Evolutionary conservation across 2,113 vertebrate genomes (phyloP), one percentile per base, ranked within the genome.

Genomic region (Eonycteris spelaea): DNA sequence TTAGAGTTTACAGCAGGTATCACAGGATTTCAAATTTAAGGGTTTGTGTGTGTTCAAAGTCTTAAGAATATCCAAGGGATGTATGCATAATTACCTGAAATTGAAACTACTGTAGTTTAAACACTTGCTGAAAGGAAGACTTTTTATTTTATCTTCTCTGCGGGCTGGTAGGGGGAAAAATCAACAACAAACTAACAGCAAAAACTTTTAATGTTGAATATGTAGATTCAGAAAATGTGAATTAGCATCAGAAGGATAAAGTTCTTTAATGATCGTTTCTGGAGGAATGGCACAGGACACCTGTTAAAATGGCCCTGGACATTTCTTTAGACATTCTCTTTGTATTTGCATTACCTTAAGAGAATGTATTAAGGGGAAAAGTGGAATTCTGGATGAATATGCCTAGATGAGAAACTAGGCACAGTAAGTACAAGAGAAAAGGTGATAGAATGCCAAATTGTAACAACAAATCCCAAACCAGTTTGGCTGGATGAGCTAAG

Each of bases 11-110:
- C 90, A 70, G 93, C 92, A 85, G 91, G 96, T 96, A 96, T 96
- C 85, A 83, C 68, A 97, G 97, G 96, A 97, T 98, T 97, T 97
- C 67, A 96, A 79, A 97, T 97, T 80, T 95, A 95, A 95, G 77
- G 18, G 16, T n/a, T 24, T 65, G 30, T 75, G 63, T 77, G 55
- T 79, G 48, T 96, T 95, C 91, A 97, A 73, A 97, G 90, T 95
- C 88, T 88, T 88, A 92, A 96, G 90, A 91, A 82, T 96, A 96
- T 90, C 87, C 94, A 84, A 91, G 94, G 92, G 96, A 96, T 94
- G 28, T 86, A 13, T 92, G 57, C 26, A 1, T 94, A 90, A 95
- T 91, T 91, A 94, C 57, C 89, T 94, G 93, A 88, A 88, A 89
- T 59, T 22, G 51, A 87, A 83, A 74, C 88, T 68, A 24, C 79